Conservation (phyloP, 1,140 invertebrate genomes). For the Capitella teleta region DNA sequence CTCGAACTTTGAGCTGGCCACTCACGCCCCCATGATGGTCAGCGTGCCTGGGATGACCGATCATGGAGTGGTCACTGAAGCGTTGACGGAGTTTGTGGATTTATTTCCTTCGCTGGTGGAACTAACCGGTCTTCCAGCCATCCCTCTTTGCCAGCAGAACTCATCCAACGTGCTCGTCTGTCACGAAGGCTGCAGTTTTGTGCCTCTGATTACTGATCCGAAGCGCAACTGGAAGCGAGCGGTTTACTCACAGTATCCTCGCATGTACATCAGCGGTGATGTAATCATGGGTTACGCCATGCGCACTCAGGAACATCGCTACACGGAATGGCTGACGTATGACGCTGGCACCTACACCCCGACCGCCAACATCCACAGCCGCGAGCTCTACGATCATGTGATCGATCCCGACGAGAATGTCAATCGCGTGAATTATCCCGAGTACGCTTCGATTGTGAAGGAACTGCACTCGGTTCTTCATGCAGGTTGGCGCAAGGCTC, state of each 20-base stretch:
- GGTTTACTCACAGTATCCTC: constrained; percentile 70
- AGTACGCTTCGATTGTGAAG: constrained; percentile 10
- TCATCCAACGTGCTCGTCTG: constrained; percentile 46
- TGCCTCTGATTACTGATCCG: constrained; percentile 16
- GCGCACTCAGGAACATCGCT: constrained; percentile 55
- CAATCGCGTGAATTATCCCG: not conserved
- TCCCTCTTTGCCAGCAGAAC: constrained; percentile 47
- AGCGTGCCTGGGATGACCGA: not conserved
- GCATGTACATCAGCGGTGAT: constrained; percentile 58
- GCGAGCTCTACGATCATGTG: constrained; percentile 7
- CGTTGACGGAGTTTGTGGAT: constrained; percentile 65
- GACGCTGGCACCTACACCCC: constrained; percentile 6
- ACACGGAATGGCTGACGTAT: constrained; percentile 61
- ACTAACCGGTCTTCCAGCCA: constrained; percentile 48
- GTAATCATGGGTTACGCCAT: constrained; percentile 68
- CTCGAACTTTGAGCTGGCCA: constrained; percentile 19
- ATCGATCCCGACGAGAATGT: constrained; percentile 10
- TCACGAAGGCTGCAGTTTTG: constrained; percentile 59
- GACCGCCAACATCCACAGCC: not conserved
- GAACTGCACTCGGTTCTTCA: constrained; percentile 17
- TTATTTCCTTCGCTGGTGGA: constrained; percentile 73
- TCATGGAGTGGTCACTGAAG: constrained; percentile 14
- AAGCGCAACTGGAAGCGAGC: constrained; percentile 16
- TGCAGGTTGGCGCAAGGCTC: constrained; percentile 21
- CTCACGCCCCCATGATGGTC: constrained; percentile 18